phyloP scores from a whole-genome alignment of 2,113 vertebrate species.

The Anas platyrhynchos region DNA sequence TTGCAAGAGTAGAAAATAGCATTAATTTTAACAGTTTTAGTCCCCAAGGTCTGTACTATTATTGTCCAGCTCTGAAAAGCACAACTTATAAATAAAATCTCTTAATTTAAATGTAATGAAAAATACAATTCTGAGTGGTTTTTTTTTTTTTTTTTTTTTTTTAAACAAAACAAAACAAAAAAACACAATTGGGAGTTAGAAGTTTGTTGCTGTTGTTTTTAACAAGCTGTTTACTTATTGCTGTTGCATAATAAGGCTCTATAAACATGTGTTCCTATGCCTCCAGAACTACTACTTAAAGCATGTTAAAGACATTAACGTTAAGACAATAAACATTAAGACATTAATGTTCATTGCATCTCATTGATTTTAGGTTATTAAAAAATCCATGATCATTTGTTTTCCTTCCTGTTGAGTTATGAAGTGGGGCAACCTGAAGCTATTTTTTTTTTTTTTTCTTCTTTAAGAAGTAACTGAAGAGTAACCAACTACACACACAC shows the following conservation, averaged over 20 bases:
- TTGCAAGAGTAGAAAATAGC: not conserved
- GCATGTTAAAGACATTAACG: too few relatives aligned
- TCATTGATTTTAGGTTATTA: constrained; percentile 19
- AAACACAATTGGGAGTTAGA: not conserved
- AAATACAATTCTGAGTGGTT: not conserved
- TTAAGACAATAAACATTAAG: not conserved
- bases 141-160: too few relatives aligned
- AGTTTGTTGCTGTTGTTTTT: not conserved
- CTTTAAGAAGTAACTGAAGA: not conserved
- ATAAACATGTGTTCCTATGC: not conserved
- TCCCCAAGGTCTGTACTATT: not conserved
- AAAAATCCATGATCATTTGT: constrained; percentile 19
- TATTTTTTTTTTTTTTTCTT: not conserved
- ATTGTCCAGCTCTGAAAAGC: not conserved
- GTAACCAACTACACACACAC: not conserved
- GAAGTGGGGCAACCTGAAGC: not conserved
- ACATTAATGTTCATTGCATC: not conserved
- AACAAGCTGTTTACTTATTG: not conserved
- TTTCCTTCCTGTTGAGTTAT: not conserved
- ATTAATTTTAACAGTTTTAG: not conserved
- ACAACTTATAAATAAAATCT: not conserved
- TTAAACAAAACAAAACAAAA: not conserved
- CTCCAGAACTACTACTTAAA: not conserved
- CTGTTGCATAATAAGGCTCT: not conserved
- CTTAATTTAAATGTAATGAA: not conserved